Percentiles rank a stretch among this genome's conserved stretches.
Evolutionary conservation across 2,888 invertebrate species (phyloP).

Genomic region (Onchidella celtica): DNA sequence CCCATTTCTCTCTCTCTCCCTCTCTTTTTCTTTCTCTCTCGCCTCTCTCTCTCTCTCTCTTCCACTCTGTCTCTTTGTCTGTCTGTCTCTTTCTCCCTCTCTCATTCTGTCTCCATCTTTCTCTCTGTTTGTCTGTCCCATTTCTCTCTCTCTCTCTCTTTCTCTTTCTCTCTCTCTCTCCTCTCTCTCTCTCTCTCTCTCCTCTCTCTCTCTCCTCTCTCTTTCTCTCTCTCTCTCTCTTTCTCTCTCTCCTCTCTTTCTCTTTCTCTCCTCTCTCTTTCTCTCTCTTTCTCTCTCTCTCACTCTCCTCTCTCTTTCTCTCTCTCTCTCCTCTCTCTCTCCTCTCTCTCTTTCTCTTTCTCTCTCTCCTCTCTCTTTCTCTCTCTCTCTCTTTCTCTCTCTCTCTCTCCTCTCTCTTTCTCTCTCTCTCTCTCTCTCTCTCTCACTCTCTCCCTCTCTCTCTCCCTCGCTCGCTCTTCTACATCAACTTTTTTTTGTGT

Average conservation of each 20-base stretch:
- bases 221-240: neutral
- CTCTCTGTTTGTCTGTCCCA: too few relatives aligned
- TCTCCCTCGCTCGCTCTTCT: too few relatives aligned
- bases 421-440: conserved; percentile 15
- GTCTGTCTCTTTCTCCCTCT: too few relatives aligned
- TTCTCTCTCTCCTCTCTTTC: neutral
- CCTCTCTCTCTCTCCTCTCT: neutral
- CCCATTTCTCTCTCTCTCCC: too few relatives aligned
- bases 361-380: neutral
- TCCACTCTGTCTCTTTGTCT: too few relatives aligned
- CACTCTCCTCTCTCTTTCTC: too few relatives aligned
- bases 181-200: neutral
- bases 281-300: neutral
- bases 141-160: too few relatives aligned
- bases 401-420: neutral
- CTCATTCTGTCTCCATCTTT: neutral
- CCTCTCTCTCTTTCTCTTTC: too few relatives aligned
- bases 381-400: neutral
- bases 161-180: neutral
- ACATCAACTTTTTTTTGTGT: too few relatives aligned
- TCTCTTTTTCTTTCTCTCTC: too few relatives aligned
- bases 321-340: neutral
- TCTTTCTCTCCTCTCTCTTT: neutral
- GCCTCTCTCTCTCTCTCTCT: too few relatives aligned
- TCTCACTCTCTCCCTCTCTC: too few relatives aligned